phyloP scores from a whole-genome alignment of 2,113 vertebrate genomes.

The Plectropomus leopardus region DNA sequence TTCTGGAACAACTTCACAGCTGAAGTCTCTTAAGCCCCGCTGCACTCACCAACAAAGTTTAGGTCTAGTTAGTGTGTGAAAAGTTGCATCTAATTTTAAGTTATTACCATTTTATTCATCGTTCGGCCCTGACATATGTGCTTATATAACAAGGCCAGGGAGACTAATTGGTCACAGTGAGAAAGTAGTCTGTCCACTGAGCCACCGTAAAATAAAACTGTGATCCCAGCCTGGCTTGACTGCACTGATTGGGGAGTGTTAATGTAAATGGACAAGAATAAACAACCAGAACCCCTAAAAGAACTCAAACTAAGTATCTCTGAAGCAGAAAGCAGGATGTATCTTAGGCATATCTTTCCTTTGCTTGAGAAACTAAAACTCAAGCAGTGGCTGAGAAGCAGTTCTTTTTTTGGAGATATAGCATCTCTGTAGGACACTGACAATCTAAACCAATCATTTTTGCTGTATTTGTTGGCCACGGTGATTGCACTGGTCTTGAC shows the following conservation, averaged over 20 bases:
- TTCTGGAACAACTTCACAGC: slow-evolving; percentile 14
- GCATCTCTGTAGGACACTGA: slow-evolving; percentile 39
- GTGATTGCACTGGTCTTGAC: slow-evolving; percentile 70
- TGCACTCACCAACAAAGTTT: slow-evolving; percentile 15
- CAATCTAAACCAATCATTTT: slow-evolving; percentile 61
- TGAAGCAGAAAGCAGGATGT: not conserved
- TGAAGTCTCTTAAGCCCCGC: not conserved
- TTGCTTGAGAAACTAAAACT: slow-evolving; percentile 38
- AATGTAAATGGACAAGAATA: slow-evolving; percentile 18
- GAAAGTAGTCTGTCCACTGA: slow-evolving; percentile 8
- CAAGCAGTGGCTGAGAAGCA: slow-evolving; percentile 10
- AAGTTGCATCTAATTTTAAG: slow-evolving; percentile 42
- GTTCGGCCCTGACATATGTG: slow-evolving; percentile 24
- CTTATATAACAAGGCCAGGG: slow-evolving; percentile 25
- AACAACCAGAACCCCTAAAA: slow-evolving; percentile 24
- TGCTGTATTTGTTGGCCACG: slow-evolving; percentile 50
- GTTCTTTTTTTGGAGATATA: slow-evolving; percentile 17
- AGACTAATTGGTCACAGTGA: slow-evolving; percentile 50
- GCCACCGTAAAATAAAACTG: not conserved
- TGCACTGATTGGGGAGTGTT: slow-evolving; percentile 12
- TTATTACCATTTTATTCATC: slow-evolving; percentile 21
- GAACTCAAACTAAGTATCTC: slow-evolving; percentile 8
- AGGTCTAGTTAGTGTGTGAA: slow-evolving; percentile 17
- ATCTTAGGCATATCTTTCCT: slow-evolving; percentile 17
- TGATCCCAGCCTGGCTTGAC: not conserved